A percentile compares a stretch with the other conserved stretches of the same genome.
phyloP scores from a whole-genome alignment of 2,113 vertebrate genomes.

The Eira barbara region DNA sequence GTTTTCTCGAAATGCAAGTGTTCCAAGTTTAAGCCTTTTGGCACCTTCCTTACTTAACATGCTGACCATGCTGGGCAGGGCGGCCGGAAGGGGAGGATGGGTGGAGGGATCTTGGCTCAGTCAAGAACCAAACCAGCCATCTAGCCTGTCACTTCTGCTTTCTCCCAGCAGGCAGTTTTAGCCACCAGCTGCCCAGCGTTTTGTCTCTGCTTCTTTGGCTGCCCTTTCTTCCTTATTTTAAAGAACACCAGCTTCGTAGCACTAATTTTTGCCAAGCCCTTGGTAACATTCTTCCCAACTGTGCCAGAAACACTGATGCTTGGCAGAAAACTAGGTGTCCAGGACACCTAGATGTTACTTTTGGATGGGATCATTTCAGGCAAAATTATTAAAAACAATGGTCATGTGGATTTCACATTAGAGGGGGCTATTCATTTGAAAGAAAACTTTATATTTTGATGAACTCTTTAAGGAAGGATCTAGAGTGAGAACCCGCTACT shows the following conservation, averaged over 20 bases:
- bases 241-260: not conserved
- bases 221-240: conserved; percentile 38
- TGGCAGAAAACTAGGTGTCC: not conserved
- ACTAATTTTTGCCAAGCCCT: conserved; percentile 17
- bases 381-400: not conserved
- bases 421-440: not conserved
- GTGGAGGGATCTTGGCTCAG: not conserved
- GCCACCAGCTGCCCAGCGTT: conserved; percentile 43
- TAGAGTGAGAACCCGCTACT: not conserved
- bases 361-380: not conserved
- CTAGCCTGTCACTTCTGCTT: conserved; percentile 2
- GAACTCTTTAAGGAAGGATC: not conserved
- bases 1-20: not conserved
- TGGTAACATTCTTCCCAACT: conserved; percentile 18
- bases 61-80: not conserved
- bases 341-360: not conserved
- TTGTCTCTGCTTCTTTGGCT: conserved; percentile 48
- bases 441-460: not conserved
- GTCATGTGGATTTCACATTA: not conserved
- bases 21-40: not conserved
- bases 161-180: conserved; percentile 51
- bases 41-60: conserved; percentile 19
- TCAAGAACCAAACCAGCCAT: conserved; percentile 25
- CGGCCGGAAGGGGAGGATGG: not conserved
- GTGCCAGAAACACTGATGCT: not conserved